Conservation (phyloP, 2,797 vertebrate genomes). For the Steatocranus sp. region DNA sequence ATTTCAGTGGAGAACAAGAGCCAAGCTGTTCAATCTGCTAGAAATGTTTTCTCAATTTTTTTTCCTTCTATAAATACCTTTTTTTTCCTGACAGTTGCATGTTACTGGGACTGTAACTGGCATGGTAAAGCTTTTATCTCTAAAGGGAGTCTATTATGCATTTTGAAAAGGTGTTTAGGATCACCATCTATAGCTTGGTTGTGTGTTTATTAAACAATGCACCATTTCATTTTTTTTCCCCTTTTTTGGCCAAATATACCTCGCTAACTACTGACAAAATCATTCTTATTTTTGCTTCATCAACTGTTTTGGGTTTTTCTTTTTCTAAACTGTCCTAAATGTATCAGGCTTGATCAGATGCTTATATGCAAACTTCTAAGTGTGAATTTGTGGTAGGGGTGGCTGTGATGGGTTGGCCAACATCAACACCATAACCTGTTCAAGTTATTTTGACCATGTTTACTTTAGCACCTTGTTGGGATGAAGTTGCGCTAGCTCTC, state of each 20-base stretch:
- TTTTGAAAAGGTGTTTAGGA: neutral
- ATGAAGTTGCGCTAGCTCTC: neutral
- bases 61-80: neutral
- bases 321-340: neutral
- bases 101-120: neutral
- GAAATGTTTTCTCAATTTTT: neutral
- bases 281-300: neutral
- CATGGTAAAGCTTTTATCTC: neutral
- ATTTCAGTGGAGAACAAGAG: neutral
- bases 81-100: neutral
- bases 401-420: neutral
- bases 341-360: neutral
- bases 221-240: neutral
- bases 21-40: neutral
- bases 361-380: neutral
- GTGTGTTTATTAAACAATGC: neutral
- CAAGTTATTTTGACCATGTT: neutral
- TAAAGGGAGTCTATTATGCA: neutral
- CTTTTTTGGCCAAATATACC: neutral
- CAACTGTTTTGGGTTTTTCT: neutral
- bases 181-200: neutral
- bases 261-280: neutral
- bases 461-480: neutral
- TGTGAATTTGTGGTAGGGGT: neutral
- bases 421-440: neutral